phyloP scores from a whole-genome alignment of 1,140 invertebrate species.

The Rhynchophorus ferrugineus region DNA sequence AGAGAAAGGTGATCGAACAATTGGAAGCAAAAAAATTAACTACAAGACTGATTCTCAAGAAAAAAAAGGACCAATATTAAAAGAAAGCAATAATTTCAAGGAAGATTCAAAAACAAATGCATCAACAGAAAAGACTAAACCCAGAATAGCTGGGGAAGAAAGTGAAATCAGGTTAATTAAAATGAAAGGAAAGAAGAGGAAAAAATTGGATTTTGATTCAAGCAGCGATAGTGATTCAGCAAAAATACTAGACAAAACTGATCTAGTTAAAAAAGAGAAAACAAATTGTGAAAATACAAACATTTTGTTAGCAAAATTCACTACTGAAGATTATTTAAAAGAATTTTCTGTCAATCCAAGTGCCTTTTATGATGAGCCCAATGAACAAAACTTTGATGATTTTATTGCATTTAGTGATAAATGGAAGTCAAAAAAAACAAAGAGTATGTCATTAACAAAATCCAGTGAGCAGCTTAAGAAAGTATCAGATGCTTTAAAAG shows the following conservation, averaged over 20 bases:
- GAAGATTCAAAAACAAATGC: too few species aligned
- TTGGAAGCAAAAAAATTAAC: background rate
- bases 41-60: too few species aligned
- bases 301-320: conserved; percentile 1
- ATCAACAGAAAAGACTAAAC: background rate
- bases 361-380: background rate
- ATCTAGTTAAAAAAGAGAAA: background rate
- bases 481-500: too few species aligned
- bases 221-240: background rate
- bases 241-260: background rate
- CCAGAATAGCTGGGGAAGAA: background rate
- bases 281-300: background rate
- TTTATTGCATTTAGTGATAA: too few species aligned
- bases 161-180: too few species aligned
- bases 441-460: too few species aligned
- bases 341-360: background rate
- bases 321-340: conserved; percentile 1
- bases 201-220: too few species aligned
- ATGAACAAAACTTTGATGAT: background rate
- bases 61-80: too few species aligned
- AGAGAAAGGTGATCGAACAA: background rate
- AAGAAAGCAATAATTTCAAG: too few species aligned
- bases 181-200: too few species aligned
- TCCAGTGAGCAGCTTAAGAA: too few species aligned
- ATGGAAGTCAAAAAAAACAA: too few species aligned